Percentiles rank a stretch among this genome's conserved stretches.
Conservation (phyloP, 2,888 invertebrate species). For the Stenoptilia bipunctidactyla region DNA sequence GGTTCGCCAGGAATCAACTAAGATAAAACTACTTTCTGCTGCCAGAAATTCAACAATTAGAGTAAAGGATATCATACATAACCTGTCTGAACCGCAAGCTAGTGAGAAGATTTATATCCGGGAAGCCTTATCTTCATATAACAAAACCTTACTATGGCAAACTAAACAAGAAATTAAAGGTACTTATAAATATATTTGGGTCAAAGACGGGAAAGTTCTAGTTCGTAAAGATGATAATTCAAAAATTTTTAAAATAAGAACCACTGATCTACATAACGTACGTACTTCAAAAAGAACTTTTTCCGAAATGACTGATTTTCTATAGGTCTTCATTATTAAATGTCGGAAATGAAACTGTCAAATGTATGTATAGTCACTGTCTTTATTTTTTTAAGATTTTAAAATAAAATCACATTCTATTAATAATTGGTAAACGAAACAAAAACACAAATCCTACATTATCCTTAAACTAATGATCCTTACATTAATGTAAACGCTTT, state of each 20-base stretch:
- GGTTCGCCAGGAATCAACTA: constrained; percentile 2
- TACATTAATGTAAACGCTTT: too few species aligned
- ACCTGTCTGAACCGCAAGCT: constrained; percentile 1
- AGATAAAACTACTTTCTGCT: background rate
- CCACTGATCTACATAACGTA: constrained; percentile 1
- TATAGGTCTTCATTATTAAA: too few species aligned
- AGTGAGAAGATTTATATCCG: constrained; percentile 1
- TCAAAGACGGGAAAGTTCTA: background rate
- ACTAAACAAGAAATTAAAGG: constrained; percentile 2
- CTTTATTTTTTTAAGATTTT: too few species aligned
- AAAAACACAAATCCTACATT: too few species aligned
- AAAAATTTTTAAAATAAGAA: constrained; percentile 4
- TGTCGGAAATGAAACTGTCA: too few species aligned
- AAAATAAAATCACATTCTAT: too few species aligned
- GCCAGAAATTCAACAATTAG: background rate
- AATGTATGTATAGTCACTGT: too few species aligned
- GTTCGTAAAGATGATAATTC: constrained; percentile 1
- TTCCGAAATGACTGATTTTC: too few species aligned
- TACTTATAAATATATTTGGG: background rate
- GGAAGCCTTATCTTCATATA: constrained; percentile 1
- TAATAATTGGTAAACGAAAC: too few species aligned
- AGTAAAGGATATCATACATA: background rate
- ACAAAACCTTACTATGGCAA: constrained; percentile 5
- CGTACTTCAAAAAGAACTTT: too few species aligned
- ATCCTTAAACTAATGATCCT: too few species aligned